Percentiles rank a stretch among this genome's conserved stretches.
phyloP scores from a whole-genome alignment of 2,888 invertebrate species.

The Pseudanteris insignis region DNA sequence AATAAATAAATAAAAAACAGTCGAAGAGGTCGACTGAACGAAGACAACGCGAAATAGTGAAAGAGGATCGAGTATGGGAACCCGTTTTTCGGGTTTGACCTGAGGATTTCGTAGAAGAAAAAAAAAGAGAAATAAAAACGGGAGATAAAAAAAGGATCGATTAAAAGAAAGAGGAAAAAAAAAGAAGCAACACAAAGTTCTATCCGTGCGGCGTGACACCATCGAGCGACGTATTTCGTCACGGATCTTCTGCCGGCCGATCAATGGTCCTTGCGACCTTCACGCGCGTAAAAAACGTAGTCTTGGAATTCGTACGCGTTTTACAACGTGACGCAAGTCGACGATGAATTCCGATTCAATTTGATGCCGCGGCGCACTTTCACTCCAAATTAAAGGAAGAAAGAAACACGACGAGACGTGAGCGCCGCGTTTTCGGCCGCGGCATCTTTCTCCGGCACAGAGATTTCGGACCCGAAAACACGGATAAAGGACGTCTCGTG shows the following conservation, averaged over 20 bases:
- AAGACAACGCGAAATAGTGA: no score
- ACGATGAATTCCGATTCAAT: slow-evolving; percentile 44
- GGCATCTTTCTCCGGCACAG: slow-evolving; percentile 26
- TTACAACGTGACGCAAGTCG: slow-evolving; percentile 39
- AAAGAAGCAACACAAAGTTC: no score
- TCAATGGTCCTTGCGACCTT: slow-evolving; percentile 43
- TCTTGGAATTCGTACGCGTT: slow-evolving; percentile 41
- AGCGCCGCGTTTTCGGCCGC: slow-evolving; percentile 15
- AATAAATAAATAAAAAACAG: no score
- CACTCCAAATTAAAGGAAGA: slow-evolving; percentile 47
- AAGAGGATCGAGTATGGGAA: no score
- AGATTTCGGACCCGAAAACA: slow-evolving; percentile 31
- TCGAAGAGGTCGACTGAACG: no score
- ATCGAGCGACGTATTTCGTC: slow-evolving; percentile 10
- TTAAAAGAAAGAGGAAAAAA: no score
- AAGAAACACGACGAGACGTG: slow-evolving; percentile 33
- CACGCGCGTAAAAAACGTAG: slow-evolving; percentile 35
- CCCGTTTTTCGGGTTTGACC: no score
- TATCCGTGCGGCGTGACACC: no score
- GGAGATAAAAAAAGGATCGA: no score
- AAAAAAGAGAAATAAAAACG: no score
- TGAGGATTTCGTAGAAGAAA: no score
- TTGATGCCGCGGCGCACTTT: slow-evolving; percentile 40
- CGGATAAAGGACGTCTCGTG: no score
- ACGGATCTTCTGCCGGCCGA: slow-evolving; percentile 33